These are phyloP conservation scores for Campopleginae sp. DNA, from an alignment of 2,888 invertebrate species.

Conservation along the genomic window DNA sequence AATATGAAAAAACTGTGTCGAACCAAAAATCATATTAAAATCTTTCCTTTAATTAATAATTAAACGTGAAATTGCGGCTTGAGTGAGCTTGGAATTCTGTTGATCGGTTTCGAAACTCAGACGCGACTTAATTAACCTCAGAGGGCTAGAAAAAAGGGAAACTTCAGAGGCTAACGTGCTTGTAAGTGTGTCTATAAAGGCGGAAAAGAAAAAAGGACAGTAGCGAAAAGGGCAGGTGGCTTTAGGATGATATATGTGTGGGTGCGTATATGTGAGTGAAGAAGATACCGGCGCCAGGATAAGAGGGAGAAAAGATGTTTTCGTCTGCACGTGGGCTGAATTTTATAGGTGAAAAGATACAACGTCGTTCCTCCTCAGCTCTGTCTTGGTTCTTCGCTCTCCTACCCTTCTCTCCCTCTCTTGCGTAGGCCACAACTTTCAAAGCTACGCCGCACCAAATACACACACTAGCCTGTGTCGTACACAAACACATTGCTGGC, in stretches of 20 bases:
- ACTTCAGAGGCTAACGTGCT: not conserved
- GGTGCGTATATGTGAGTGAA: not conserved
- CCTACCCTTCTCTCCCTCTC: not conserved
- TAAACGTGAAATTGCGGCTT: not conserved
- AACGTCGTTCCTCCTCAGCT: constrained; percentile 21
- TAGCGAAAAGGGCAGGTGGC: constrained; percentile 57
- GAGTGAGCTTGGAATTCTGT: not conserved
- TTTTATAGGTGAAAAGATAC: constrained; percentile 59
- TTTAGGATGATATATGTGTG: not conserved
- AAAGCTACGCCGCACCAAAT: constrained; percentile 59
- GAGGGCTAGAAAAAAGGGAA: constrained; percentile 3
- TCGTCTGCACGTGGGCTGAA: constrained; percentile 69
- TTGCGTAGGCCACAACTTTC: constrained; percentile 66
- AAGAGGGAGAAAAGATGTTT: constrained; percentile 66
- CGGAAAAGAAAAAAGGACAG: constrained; percentile 38
- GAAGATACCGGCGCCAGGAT: constrained; percentile 62
- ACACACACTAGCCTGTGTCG: constrained; percentile 20
- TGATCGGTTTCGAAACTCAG: not conserved
- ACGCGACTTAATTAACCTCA: constrained; percentile 19
- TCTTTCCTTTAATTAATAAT: not conserved
- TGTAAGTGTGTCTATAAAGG: not conserved
- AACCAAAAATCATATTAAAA: not conserved
- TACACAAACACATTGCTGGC: constrained; percentile 1
- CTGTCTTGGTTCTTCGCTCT: constrained; percentile 1
- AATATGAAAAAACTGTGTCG: not conserved